Conservation (phyloP, 2,797 vertebrate species). For the Acipenser ruthenus region DNA sequence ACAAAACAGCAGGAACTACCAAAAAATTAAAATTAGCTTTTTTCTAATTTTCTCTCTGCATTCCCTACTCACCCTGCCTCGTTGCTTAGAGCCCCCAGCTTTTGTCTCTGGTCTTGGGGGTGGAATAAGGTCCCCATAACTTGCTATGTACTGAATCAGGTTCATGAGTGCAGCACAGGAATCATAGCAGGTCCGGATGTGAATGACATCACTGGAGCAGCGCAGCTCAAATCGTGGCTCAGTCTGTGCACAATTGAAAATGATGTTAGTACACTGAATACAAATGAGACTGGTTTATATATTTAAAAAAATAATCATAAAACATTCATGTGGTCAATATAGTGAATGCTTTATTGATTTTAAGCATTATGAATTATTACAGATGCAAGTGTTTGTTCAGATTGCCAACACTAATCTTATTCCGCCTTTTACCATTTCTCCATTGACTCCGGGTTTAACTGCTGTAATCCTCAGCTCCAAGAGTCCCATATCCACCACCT, state of each 20-base stretch:
- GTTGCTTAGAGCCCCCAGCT: constrained; percentile 55
- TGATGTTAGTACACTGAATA: too few species aligned
- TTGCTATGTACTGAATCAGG: constrained; percentile 94
- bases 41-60: background rate
- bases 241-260: constrained; percentile 40
- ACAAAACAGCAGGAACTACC: constrained; percentile 2
- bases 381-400: too few species aligned
- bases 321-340: too few species aligned
- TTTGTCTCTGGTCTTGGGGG: constrained; percentile 62
- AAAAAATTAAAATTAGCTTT: background rate
- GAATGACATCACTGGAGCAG: constrained; percentile 90
- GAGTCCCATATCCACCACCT: constrained; percentile 93
- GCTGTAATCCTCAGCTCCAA: constrained; percentile 87
- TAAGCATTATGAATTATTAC: too few species aligned
- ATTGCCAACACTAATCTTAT: background rate
- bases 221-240: constrained; percentile 88
- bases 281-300: too few species aligned
- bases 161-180: constrained; percentile 97
- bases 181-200: constrained; percentile 88
- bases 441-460: constrained; percentile 73
- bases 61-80: constrained; percentile 63
- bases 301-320: too few species aligned
- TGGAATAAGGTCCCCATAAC: constrained; percentile 82
- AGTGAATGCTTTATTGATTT: too few species aligned
- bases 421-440: constrained; percentile 66